Base-by-base conservation (phyloP, 2,888 invertebrate genomes). In the Eurytoma californica region DNA sequence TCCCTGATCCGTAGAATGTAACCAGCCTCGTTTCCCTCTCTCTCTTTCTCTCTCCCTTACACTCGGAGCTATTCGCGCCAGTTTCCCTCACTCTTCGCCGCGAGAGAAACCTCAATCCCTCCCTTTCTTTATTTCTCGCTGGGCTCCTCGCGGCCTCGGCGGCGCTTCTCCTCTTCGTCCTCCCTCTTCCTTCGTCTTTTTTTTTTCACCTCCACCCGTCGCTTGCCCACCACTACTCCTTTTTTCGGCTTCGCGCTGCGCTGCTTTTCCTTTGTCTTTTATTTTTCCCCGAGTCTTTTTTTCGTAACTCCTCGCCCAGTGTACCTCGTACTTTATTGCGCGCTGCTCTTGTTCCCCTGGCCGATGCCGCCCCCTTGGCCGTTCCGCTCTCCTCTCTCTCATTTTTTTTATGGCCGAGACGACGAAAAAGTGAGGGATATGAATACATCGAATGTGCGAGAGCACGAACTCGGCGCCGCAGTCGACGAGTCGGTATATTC, bases 1-100 rank as follows among this genome's bases (percentile, higher is more conserved):
- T 89, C 90, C 88, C 89, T 90, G 90, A 90, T 90, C 90, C 90
- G 87, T 90, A 85, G 85, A 79, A 80, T 81, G 79, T 77, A 79
- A 79, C 81, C 77, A 76, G 58, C 78, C 80, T 75, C 78, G 78
- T 73, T 75, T 77, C 76, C 65, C 63, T 63, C 68, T 67, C 78
- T 72, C 80, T 77, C 47, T 67, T 16, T 39, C 57, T 51, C 24
- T 53, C 67, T 67, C 24, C 24, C 24, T 57, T 53, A 47, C 57
- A 63, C 72, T 68, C 47, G 18, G 61, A 78, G 85, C 85, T 84
- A 86, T 85, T 84, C 84, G 84, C 85, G 84, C 82, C 83, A 83
- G 78, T 80, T 77, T 72, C 78, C 82, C 81, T 84, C 83, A 80
- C 80, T 78, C 66, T 75, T 68, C 47, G 39, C 72, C 58, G 49